Base-by-base conservation (phyloP, 2,888 invertebrate genomes). In the Frankliniella fusca region DNA sequence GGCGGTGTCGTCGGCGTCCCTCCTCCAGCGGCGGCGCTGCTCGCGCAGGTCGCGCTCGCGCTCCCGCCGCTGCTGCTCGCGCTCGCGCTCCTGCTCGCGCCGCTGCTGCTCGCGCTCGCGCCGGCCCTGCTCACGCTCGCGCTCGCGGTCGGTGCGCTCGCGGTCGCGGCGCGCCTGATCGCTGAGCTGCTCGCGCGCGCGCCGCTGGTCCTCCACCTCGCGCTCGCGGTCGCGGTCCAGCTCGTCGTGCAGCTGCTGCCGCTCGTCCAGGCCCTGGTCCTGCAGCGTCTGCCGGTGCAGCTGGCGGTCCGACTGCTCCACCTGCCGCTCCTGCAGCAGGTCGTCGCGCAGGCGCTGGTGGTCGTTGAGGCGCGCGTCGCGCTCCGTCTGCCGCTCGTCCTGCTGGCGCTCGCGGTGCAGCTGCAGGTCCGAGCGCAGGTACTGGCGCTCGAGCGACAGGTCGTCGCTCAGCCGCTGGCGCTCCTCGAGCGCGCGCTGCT, bases 361-460 rank as follows among this genome's bases (percentile, higher is more conserved):
- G 70, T 76, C 70, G 70, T 76, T 76, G 70, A 76, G 70, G 11
- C 70, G 70, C 70, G 27, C 70, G 70, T 76, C 70, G 70, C 70
- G 70, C 70, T 23, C 23, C 3, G 70, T 76, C 70, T 76, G 70
- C 7, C 27, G 70, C 27, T 76, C 70, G 70, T 76, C 70, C 23
- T 76, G 70, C 70, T 76, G 70, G 8, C 70, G 70, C 70, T 76
- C 70, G 70, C 70, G 70, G 70, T 76, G 70, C 70, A 76, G 70
- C 70, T 76, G 70, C 23, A 23, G 23, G 70, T 76, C 70, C 70
- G 70, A 27, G 23, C 27, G 70, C 70, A 27, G 70, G 70, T 76
- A 76, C 70, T 27, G 70, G 27, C 27, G 70, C 70, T 27, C 70
- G 23, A 76, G 27, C 70, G 27, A 12, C 70, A 76, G 27, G 27